phyloP scores from a whole-genome alignment of 1,140 invertebrate species.

The Mya arenaria region DNA sequence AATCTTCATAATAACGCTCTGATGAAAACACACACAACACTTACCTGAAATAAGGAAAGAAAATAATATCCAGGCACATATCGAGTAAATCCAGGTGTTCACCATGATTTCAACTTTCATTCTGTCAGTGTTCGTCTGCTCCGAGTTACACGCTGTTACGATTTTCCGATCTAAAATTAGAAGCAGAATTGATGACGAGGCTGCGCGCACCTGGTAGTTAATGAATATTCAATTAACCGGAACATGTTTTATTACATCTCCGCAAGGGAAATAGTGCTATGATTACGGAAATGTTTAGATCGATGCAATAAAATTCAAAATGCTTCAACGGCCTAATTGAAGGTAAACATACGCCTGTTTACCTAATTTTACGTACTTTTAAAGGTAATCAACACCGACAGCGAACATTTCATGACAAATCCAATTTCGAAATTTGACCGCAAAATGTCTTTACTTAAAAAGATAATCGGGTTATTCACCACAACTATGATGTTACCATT shows the following conservation, averaged over 20 bases:
- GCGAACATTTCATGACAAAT: no score
- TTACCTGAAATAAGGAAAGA: not conserved
- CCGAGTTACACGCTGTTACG: not conserved
- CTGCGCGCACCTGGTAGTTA: not conserved
- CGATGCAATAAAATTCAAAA: no score
- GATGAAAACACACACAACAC: not conserved
- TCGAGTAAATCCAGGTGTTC: not conserved
- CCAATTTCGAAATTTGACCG: no score
- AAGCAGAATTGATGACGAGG: not conserved
- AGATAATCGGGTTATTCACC: no score
- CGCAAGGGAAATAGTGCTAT: not conserved
- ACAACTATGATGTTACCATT: no score
- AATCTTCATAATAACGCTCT: no score
- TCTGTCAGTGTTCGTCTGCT: not conserved
- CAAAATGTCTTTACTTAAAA: no score
- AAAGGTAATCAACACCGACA: no score
- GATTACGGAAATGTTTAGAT: no score
- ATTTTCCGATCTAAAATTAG: not conserved
- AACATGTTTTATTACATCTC: not conserved
- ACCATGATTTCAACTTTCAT: not conserved
- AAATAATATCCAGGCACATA: not conserved
- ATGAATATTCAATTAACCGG: not conserved
- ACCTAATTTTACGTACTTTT: no score
- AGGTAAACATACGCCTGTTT: no score
- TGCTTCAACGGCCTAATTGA: no score